Percentiles rank a stretch among this genome's conserved stretches.
Conservation (phyloP, 2,113 vertebrate genomes). For the Microcebus griseorufus region DNA sequence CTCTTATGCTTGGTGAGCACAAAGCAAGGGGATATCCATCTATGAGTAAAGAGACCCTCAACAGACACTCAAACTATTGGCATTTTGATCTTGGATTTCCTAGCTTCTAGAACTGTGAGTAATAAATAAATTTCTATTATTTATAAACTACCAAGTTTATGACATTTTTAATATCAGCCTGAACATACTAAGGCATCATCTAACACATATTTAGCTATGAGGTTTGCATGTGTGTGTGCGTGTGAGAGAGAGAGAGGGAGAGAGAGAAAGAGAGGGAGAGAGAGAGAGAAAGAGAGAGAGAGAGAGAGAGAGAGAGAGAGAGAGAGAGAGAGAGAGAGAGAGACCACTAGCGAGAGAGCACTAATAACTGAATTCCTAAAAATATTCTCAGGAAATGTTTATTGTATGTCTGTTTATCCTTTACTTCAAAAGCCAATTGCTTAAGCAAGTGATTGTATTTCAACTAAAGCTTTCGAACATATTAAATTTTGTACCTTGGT, state of each 20-base stretch:
- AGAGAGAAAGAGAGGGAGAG: background rate
- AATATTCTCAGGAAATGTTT: background rate
- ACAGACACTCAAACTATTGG: background rate
- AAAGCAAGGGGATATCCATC: too few species aligned
- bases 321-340: background rate
- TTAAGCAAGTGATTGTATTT: background rate
- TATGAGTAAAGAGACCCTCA: background rate
- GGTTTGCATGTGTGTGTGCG: background rate
- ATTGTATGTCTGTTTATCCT: background rate
- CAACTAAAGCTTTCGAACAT: background rate
- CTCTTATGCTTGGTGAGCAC: background rate
- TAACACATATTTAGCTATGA: background rate
- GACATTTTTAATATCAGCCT: background rate
- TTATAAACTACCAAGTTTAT: background rate
- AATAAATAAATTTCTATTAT: background rate
- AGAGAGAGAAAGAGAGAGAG: too few species aligned
- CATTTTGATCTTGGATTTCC: too few species aligned
- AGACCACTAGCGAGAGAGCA: background rate
- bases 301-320: background rate
- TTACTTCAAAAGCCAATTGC: background rate
- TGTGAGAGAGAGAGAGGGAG: too few species aligned
- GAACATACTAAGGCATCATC: background rate
- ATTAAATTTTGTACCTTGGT: background rate
- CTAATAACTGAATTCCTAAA: background rate
- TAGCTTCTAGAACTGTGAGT: background rate